Evolutionary conservation across 2,797 vertebrate species (phyloP).

Genomic region (Xyrichtys novacula): DNA sequence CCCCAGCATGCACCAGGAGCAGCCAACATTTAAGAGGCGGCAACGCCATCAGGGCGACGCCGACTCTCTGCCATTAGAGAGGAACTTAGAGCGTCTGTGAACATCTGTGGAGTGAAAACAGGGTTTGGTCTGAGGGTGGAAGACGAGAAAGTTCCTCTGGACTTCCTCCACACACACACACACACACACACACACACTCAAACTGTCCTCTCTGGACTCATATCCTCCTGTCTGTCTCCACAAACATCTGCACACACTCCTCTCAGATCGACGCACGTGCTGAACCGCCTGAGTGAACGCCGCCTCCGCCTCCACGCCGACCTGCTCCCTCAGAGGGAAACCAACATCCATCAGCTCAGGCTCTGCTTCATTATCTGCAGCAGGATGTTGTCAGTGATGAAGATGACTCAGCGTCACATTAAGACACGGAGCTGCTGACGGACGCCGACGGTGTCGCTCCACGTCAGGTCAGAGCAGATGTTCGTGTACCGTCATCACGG

Average conservation of each 20-base stretch:
- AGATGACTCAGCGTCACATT: not conserved
- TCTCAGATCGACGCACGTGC: not conserved
- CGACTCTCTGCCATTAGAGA: conserved; percentile 22
- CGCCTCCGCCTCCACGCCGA: conserved; percentile 25
- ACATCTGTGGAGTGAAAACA: not conserved
- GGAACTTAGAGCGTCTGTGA: not conserved
- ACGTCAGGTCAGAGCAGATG: not conserved
- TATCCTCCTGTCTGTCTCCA: conserved; percentile 53
- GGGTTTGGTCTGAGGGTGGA: conserved; percentile 2
- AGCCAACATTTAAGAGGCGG: not conserved
- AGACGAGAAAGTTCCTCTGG: conserved; percentile 25
- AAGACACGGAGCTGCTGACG: not conserved
- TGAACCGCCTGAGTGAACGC: conserved; percentile 31
- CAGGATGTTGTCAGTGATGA: not conserved
- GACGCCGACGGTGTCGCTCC: not conserved
- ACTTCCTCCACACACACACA: conserved; percentile 11
- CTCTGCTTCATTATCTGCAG: not conserved
- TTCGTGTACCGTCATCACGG: not conserved
- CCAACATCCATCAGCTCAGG: not conserved
- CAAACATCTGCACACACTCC: conserved; percentile 69
- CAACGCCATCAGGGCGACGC: too few species aligned
- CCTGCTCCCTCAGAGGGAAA: not conserved
- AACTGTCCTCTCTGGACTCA: conserved; percentile 21
- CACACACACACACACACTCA: conserved; percentile 1
- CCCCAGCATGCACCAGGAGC: not conserved